phyloP scores from a whole-genome alignment of 1,140 invertebrate genomes.

The Carcinoscorpius rotundicauda region DNA sequence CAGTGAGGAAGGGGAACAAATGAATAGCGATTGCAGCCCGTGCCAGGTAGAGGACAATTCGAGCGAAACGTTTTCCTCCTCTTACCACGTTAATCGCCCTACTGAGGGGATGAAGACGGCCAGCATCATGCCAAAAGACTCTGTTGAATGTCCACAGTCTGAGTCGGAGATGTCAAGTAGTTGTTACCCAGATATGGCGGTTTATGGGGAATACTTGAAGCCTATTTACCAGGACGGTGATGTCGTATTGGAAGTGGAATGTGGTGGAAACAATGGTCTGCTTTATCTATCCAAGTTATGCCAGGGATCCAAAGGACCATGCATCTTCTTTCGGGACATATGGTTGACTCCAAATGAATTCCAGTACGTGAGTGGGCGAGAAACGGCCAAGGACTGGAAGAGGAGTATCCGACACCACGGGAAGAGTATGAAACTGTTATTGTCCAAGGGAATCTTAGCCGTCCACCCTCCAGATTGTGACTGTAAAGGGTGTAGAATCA shows the following conservation, averaged over 20 bases:
- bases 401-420: constrained; percentile 40
- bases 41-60: no score
- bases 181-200: no score
- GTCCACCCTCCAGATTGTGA: constrained; percentile 37
- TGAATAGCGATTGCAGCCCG: no score
- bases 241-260: constrained; percentile 35
- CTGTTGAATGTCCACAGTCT: no score
- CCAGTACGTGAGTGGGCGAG: constrained; percentile 38
- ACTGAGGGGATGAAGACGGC: no score
- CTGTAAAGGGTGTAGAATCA: constrained; percentile 29
- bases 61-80: no score
- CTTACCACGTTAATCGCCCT: no score
- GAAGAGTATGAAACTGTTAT: constrained; percentile 39
- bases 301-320: constrained; percentile 38
- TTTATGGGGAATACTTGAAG: constrained; percentile 23
- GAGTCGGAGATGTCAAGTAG: no score
- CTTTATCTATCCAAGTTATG: constrained; percentile 35
- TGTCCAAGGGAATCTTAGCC: constrained; percentile 37
- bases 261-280: constrained; percentile 34
- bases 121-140: no score
- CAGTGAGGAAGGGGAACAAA: no score
- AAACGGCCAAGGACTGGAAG: constrained; percentile 43
- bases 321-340: constrained; percentile 33
- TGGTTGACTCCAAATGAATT: constrained; percentile 43
- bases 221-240: constrained; percentile 33